Conservation (phyloP, 1,140 invertebrate species). For the Steinernema feltiae region DNA sequence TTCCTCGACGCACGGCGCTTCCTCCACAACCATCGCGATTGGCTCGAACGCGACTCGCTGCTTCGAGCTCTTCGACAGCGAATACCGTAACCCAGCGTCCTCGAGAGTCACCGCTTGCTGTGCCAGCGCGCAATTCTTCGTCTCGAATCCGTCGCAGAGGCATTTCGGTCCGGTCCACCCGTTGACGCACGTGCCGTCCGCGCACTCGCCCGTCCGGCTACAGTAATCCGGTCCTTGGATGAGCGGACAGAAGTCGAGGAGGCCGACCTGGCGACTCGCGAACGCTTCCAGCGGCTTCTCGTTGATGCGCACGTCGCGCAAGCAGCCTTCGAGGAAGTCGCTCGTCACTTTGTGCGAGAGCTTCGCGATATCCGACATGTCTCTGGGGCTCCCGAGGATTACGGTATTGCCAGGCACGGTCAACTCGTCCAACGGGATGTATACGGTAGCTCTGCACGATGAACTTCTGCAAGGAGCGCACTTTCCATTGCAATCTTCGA, state of each 20-base stretch:
- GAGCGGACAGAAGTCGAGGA: not conserved
- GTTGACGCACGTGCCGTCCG: slow-evolving; percentile 76
- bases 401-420: not conserved
- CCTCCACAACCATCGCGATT: not conserved
- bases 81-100: not conserved
- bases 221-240: not conserved
- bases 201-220: slow-evolving; percentile 70
- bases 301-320: not conserved
- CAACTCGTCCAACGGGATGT: not conserved
- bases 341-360: not conserved
- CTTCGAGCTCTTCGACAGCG: not conserved
- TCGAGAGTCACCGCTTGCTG: not conserved
- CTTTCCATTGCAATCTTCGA: not conserved
- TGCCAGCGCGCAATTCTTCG: not conserved
- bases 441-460: not conserved
- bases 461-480: not conserved
- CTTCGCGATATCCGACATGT: not conserved
- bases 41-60: not conserved
- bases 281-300: not conserved
- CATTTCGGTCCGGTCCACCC: slow-evolving; percentile 81
- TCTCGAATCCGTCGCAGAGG: slow-evolving; percentile 66
- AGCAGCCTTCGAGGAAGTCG: not conserved
- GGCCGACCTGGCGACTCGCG: not conserved
- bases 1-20: not conserved
- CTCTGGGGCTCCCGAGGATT: not conserved